Evolutionary conservation across 2,888 invertebrate species (phyloP).

Genomic region (Plemyria rubiginata): DNA sequence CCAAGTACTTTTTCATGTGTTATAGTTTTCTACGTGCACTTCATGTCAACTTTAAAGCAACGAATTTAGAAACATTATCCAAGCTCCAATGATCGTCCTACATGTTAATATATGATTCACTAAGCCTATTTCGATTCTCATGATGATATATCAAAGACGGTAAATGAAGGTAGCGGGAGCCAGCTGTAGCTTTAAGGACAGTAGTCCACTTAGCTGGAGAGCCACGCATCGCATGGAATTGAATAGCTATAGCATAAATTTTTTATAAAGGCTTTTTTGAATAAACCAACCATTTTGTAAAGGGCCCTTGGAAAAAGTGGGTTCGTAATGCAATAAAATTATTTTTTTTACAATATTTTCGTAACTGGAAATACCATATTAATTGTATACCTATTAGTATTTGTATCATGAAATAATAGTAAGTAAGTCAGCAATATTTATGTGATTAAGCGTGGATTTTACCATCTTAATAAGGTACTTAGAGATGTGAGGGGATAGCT

Average conservation of each 20-base stretch:
- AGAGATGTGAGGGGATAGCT: too few relatives aligned
- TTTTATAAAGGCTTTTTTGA: slow-evolving; percentile 14
- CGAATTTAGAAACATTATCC: too few relatives aligned
- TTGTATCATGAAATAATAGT: too few relatives aligned
- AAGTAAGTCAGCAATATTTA: too few relatives aligned
- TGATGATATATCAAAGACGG: slow-evolving; percentile 14
- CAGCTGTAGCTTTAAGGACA: slow-evolving; percentile 19
- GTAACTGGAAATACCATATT: neutral
- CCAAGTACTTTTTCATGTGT: too few relatives aligned
- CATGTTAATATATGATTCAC: neutral
- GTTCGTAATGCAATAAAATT: neutral
- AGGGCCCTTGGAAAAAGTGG: slow-evolving; percentile 9
- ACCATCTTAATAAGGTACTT: too few relatives aligned
- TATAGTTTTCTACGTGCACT: too few relatives aligned
- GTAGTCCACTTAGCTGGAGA: slow-evolving; percentile 19
- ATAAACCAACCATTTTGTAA: slow-evolving; percentile 7
- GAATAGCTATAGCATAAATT: slow-evolving; percentile 11
- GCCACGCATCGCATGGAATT: slow-evolving; percentile 26
- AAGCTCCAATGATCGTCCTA: neutral
- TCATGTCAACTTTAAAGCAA: too few relatives aligned
- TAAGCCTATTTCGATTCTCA: neutral
- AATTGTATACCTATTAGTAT: too few relatives aligned
- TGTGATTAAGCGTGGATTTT: too few relatives aligned
- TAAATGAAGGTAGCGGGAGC: neutral
- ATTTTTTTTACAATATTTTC: neutral